Base-by-base conservation (phyloP, 2,113 vertebrate species). In the Zosterops japonicus region DNA sequence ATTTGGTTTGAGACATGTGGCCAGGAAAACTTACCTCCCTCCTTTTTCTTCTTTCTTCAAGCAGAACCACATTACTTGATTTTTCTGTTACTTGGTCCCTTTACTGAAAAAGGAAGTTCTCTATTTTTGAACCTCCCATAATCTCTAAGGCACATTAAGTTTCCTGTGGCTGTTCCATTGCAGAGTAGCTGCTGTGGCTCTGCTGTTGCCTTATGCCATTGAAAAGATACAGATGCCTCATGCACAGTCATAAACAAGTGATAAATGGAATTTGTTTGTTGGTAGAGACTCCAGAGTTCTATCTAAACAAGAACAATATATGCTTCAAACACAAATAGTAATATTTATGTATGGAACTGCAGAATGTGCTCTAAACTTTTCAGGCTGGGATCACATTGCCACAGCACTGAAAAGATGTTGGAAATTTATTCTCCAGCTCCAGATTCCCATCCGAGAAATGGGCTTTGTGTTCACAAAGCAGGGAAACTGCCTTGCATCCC, bases 141-240 rank as follows among this genome's bases (percentile, higher is more conserved):
- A 41, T 63, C 90, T 92, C 75, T 46, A 83, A 64, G 65, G 67
- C 25, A 1, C 60, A 5, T 56, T 56, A 29, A 5, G 4, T 93
- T 97, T 97, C 93, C 94, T 89, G 83, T 94, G 64, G n/a, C 72
- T 93, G 47, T 89, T 95, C 87, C 92, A 13, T 88, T 77, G 78
- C 76, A 75, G 47, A 35, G 65, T 29, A 52, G 65, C 86, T 70
- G 68, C 60, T 74, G 3, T 19, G 35, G 55, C 64, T 94, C 77
- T 92, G 80, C 44, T 77, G 15, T 59, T 90, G 12, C 36, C 14
- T 92, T 81, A 21, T 49, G 25, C 49, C 31, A 17, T 42, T 94
- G 84, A 23, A 59, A 83, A 96, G 83, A 41, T 83, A 35, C 60
- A 68, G 71, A 31, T 78, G 47, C 60, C 88, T 63, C 9, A 8